A percentile compares a stretch with the other conserved stretches of the same genome.
phyloP scores from a whole-genome alignment of 2,888 invertebrate species.

The Thereva unica region DNA sequence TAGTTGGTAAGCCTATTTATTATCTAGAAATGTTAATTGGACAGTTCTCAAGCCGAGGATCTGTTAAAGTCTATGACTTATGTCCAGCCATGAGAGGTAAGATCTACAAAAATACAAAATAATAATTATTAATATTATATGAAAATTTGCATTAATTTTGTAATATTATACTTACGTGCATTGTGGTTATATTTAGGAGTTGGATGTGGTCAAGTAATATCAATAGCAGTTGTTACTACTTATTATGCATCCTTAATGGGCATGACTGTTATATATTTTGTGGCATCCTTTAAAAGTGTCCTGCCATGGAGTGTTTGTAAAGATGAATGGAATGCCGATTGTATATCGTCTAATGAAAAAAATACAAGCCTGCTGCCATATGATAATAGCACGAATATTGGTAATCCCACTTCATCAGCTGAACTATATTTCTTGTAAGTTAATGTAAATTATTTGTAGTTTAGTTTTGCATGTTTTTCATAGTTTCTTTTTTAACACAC shows the following conservation, averaged over 20 bases:
- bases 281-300: slow-evolving; percentile 64
- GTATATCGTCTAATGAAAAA: slow-evolving; percentile 55
- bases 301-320: slow-evolving; percentile 69
- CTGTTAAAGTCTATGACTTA: slow-evolving; percentile 69
- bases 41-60: slow-evolving; percentile 73
- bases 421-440: slow-evolving; percentile 60
- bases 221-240: slow-evolving; percentile 64
- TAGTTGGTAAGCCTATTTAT: slow-evolving; percentile 72
- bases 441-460: slow-evolving; percentile 8
- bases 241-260: slow-evolving; percentile 73
- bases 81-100: slow-evolving; percentile 73
- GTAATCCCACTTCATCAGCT: slow-evolving; percentile 52
- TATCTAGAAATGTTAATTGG: slow-evolving; percentile 75
- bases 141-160: no score
- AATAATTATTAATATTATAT: neutral
- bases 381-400: slow-evolving; percentile 29
- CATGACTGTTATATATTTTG: slow-evolving; percentile 65
- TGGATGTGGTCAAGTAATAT: slow-evolving; percentile 63
- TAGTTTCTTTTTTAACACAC: no score
- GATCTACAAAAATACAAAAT: slow-evolving; percentile 27
- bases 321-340: slow-evolving; percentile 60
- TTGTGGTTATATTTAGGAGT: slow-evolving; percentile 57
- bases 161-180: neutral
- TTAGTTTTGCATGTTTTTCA: no score
- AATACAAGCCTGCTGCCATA: slow-evolving; percentile 39